phyloP scores from a whole-genome alignment of 1,140 invertebrate species.

The Chlorops oryzae region DNA sequence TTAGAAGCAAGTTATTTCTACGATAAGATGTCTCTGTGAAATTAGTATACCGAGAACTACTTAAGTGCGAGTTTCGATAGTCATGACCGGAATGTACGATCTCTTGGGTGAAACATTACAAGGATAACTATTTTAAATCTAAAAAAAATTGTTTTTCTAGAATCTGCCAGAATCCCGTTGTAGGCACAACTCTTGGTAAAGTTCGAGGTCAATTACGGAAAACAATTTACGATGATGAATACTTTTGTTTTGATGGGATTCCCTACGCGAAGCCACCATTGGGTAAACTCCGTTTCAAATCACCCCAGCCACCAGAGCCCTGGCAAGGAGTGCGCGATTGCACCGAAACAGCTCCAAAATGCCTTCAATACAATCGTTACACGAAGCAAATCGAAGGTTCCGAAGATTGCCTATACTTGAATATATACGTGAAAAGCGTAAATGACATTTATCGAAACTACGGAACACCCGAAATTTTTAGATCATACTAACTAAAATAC shows the following conservation, averaged over 20 bases:
- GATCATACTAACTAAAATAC: neutral
- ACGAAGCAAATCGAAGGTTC: constrained; percentile 32
- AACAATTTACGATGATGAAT: constrained; percentile 27
- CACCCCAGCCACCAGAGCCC: constrained; percentile 19
- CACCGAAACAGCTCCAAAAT: constrained; percentile 17
- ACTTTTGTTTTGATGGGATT: constrained; percentile 35
- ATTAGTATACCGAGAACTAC: no score
- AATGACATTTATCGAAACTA: no score
- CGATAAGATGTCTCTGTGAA: no score
- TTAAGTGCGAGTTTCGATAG: no score
- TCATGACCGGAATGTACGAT: no score
- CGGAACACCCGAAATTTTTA: no score
- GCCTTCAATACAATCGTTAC: constrained; percentile 21
- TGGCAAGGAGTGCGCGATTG: constrained; percentile 31
- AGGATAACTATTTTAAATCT: no score
- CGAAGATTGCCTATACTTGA: constrained; percentile 50
- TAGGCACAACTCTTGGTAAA: constrained; percentile 25
- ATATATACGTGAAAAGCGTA: constrained; percentile 47
- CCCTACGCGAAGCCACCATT: constrained; percentile 56
- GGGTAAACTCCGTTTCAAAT: constrained; percentile 58
- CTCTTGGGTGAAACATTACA: no score
- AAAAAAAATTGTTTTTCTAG: no score
- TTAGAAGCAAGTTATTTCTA: no score
- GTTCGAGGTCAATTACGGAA: constrained; percentile 22
- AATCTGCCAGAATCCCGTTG: constrained; percentile 15